Base-by-base conservation (phyloP, 2,113 vertebrate genomes). In the Tautogolabrus adspersus region DNA sequence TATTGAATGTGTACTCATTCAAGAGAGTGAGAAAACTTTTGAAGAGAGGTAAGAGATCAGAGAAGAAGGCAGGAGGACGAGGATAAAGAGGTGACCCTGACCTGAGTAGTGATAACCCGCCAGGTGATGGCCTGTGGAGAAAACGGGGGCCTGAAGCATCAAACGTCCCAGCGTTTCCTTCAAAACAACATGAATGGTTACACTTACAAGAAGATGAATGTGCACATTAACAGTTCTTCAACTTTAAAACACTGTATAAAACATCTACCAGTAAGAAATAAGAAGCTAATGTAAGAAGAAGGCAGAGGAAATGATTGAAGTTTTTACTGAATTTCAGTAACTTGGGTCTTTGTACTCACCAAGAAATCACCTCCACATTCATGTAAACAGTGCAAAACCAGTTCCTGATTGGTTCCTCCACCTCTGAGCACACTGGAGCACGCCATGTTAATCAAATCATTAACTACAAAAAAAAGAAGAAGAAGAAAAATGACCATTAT, bases 61-160 rank as follows among this genome's bases (percentile, higher is more conserved):
- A 52, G 34, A 38, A 58, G 10, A 5, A 15, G 42, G 52, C 15
- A 60, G 26, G 23, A 13, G 10, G 23, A 38, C 46, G 11, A 55
- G 51, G 42, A 49, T 3, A 13, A 59, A 58, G 55, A 51, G 30
- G 26, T 8, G 12, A 52, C 49, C 19, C 79, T 80, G 72, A 97
- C 98, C 98, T 95, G 97, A 97, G 93, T 99, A 99, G 95, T 99
- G 98, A 94, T 99, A 99, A 77, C 94, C 91, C 52, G 93, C 86
- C 83, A 99, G 92, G 1, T 94, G 94, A 74, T 98, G 97, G 44
- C 88, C 88, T 67, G 89, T 89, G 0, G 93, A 91, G 72, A 96
- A 92, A 71, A 95, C 64, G 6, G 95, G 95, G n/a, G 88, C 94
- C 92, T 95, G 96, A 82, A 97, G 81, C 58, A 99, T 93, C 93